Evolutionary conservation across 2,888 invertebrate genomes (phyloP).

Genomic region (Leptopilina syphax): DNA sequence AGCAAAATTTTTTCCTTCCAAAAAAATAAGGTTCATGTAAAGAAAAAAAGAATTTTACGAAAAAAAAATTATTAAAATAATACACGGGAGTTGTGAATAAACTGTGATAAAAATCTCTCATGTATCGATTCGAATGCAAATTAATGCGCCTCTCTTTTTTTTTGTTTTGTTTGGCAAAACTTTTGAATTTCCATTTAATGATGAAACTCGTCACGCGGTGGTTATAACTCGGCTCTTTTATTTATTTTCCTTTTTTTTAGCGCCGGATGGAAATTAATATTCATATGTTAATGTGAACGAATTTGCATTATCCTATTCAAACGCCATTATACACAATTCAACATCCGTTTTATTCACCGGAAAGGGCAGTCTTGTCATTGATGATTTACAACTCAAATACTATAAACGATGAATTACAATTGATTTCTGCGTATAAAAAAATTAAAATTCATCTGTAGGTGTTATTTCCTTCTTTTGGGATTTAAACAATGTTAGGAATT

Average conservation of each 20-base stretch:
- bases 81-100: neutral
- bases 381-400: constrained; percentile 13
- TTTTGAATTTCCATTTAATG: constrained; percentile 53
- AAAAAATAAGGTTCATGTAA: neutral
- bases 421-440: constrained; percentile 22
- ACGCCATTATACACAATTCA: constrained; percentile 61
- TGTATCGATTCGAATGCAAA: constrained; percentile 36
- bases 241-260: neutral
- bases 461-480: neutral
- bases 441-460: neutral
- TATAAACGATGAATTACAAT: constrained; percentile 29
- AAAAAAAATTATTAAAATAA: constrained; percentile 25
- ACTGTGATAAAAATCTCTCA: constrained; percentile 20
- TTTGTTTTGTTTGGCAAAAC: constrained; percentile 49
- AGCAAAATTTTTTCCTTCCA: neutral
- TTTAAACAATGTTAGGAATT: no score
- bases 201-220: constrained; percentile 49
- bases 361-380: constrained; percentile 55
- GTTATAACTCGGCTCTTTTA: constrained; percentile 35
- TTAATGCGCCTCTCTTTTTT: neutral
- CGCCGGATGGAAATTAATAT: constrained; percentile 70
- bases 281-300: constrained; percentile 68
- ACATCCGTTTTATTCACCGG: constrained; percentile 67
- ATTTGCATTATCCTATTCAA: constrained; percentile 56
- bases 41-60: neutral